These are phyloP conservation scores for Micronisus gabar DNA, from an alignment of 2,113 vertebrate species.

Conservation along the genomic window DNA sequence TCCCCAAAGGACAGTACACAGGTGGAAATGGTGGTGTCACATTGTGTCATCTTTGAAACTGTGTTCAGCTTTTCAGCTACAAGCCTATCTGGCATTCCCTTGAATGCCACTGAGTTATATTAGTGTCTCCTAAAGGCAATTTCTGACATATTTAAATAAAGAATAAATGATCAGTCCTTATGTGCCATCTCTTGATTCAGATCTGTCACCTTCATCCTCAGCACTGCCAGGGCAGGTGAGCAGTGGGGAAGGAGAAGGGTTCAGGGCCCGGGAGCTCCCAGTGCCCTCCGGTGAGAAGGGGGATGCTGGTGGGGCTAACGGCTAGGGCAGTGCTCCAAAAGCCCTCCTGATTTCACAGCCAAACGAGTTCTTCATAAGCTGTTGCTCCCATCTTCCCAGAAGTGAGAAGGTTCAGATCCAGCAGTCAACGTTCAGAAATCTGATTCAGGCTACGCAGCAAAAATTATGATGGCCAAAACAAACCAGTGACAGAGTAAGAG, in stretches of 20 bases:
- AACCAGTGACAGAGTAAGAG: neutral
- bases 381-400: neutral
- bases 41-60: conserved; percentile 29
- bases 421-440: neutral
- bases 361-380: neutral
- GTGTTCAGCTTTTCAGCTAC: conserved; percentile 22
- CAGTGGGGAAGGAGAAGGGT: neutral
- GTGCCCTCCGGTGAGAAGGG: neutral
- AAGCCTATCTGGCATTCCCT: neutral
- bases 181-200: neutral
- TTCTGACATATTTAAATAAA: neutral
- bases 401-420: neutral
- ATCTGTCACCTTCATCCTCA: neutral
- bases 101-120: neutral
- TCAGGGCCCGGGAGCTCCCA: neutral
- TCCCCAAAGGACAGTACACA: neutral
- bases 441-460: neutral
- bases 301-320: neutral
- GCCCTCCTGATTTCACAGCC: neutral
- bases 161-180: neutral
- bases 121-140: neutral
- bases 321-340: neutral
- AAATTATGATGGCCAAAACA: neutral
- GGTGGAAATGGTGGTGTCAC: conserved; percentile 16
- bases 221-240: neutral